A percentile compares a stretch with the other conserved stretches of the same genome.
Evolutionary conservation across 2,113 vertebrate species (phyloP).

Genomic region (Tupaia chinensis): DNA sequence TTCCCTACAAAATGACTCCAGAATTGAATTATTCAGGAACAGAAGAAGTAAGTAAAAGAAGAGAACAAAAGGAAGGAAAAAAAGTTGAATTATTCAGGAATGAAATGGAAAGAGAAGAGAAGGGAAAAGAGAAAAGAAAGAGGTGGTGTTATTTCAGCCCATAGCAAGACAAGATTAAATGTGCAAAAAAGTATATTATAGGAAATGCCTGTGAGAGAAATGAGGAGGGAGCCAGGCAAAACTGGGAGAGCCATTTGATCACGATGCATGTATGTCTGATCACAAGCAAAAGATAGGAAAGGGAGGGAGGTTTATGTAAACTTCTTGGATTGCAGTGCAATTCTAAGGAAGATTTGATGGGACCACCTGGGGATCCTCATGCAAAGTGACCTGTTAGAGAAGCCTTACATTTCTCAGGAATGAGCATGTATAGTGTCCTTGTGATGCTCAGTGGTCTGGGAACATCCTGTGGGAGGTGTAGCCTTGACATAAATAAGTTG

Average conservation of each 20-base stretch:
- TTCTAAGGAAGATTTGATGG: not conserved
- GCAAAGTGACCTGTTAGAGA: not conserved
- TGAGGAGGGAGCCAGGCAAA: too few relatives aligned
- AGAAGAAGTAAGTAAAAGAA: not conserved
- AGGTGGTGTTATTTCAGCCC: not conserved
- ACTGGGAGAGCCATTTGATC: not conserved
- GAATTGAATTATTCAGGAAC: not conserved
- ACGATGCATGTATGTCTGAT: not conserved
- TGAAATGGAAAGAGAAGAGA: not conserved
- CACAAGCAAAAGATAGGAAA: not conserved
- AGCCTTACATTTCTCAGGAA: not conserved
- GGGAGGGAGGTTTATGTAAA: not conserved
- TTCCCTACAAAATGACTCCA: not conserved
- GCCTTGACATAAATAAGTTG: not conserved
- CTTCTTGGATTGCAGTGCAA: not conserved
- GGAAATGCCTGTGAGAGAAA: not conserved
- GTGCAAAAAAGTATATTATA: not conserved
- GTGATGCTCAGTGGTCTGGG: not conserved
- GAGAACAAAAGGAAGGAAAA: not conserved
- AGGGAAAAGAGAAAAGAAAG: not conserved
- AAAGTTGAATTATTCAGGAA: not conserved
- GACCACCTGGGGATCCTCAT: too few relatives aligned
- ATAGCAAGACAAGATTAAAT: not conserved
- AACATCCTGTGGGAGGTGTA: not conserved
- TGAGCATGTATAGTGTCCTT: accelerated